Base-by-base conservation (phyloP, 1,140 invertebrate species). In the Apis mellifera region DNA sequence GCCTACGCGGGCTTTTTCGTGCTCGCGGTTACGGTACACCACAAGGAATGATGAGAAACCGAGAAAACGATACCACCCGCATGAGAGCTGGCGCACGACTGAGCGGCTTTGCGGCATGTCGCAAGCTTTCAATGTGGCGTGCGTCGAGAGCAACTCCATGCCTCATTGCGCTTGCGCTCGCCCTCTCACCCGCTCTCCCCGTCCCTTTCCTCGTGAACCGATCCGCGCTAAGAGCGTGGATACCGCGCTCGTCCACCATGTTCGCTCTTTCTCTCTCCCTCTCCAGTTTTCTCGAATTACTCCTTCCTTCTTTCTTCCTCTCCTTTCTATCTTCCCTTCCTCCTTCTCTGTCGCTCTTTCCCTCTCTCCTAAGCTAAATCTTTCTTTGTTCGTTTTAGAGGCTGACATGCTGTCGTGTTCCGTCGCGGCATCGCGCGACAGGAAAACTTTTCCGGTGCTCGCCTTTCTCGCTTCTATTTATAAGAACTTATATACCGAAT, bases 81-180 rank as follows among this genome's bases (percentile, higher is more conserved):
- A 91, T 88, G 88, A 93, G 84, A 92, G 92, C 92, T 92, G 90
- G 91, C 93, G 93, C 92, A 91, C 93, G 87, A 94, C 93, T 94
- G 93, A 91, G 84, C 90, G 79, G 79, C 90, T 90, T 80, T 78
- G 82, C 86, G 78, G 86, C 92, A 93, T 94, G 93, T 92, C 92
- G 91, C 91, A 94, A 94, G 92, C 91, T 94, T 94, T 94, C 90
- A 94, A 93, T 93, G 89, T 90, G 88, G 89, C 90, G 90, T 89
- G 89, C 90, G 80, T 79, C 69, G 82, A 75, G 78, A 82, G 73
- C 66, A 82, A 55, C 79, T 83, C 77, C 68, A 73, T 78, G 81
- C 11, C 64, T 68, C 84, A 86, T 76, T 83, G 87, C 87, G 87
- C 87, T 86, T 84, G 86, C 78, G 85, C 84, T 21, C 77, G 84